Evolutionary conservation across 2,113 vertebrate genomes (phyloP).

Genomic region (Tupaia tana): DNA sequence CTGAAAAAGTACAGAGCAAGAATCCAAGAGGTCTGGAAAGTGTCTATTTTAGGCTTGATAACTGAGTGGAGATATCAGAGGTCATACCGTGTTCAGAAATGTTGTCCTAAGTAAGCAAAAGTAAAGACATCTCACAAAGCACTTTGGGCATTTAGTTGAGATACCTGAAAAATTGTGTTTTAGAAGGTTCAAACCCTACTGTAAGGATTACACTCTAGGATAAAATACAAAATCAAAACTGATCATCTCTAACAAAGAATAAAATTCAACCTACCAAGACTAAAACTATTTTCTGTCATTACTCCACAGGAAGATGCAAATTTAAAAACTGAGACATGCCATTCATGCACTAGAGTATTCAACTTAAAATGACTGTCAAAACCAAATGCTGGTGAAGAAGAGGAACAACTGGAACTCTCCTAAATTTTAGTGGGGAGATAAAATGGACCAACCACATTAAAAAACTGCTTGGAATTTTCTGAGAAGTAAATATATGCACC

Average conservation of each 20-base stretch:
- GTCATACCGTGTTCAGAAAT: not conserved
- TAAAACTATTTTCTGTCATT: not conserved
- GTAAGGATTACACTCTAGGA: not conserved
- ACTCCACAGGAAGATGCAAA: not conserved
- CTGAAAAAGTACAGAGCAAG: not conserved
- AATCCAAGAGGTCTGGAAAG: not conserved
- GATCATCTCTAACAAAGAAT: not conserved
- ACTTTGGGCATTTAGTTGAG: not conserved
- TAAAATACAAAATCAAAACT: not conserved
- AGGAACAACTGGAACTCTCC: not conserved
- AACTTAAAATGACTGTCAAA: not conserved
- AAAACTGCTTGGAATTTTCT: slow-evolving; percentile 4
- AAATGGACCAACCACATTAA: not conserved
- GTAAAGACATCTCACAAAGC: not conserved
- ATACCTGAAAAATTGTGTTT: not conserved
- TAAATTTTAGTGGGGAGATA: not conserved
- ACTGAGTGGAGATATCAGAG: not conserved
- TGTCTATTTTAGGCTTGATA: not conserved
- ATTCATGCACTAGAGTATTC: not conserved
- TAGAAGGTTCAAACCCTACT: not conserved
- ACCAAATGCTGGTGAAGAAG: not conserved
- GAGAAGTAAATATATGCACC: not conserved
- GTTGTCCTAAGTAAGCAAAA: not conserved
- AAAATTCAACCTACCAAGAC: not conserved
- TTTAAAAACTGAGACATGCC: not conserved